These are phyloP conservation scores for Pyrocoelia pectoralis DNA, from an alignment of 2,888 invertebrate genomes.

Conservation along the genomic window DNA sequence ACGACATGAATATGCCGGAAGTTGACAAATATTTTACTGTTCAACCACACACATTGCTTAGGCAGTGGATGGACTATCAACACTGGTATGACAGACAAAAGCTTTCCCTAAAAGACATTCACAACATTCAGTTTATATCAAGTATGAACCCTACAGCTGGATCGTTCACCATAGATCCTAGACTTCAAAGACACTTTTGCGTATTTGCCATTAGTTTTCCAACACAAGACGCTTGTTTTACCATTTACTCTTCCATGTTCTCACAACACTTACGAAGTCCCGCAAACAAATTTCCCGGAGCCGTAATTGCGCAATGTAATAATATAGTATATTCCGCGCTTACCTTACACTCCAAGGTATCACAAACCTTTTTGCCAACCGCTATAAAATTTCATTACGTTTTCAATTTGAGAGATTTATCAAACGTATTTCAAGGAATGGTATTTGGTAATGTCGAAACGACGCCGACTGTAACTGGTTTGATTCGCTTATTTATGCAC, in stretches of 20 bases:
- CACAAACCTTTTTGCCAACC: constrained; percentile 85
- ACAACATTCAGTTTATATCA: constrained; percentile 92
- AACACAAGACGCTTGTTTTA: constrained; percentile 78
- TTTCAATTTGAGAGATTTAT: constrained; percentile 91
- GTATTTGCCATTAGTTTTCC: constrained; percentile 91
- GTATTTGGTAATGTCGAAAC: constrained; percentile 82
- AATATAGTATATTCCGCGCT: constrained; percentile 77
- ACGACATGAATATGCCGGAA: constrained; percentile 98
- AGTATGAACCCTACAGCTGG: constrained; percentile 98
- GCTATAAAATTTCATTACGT: constrained; percentile 95
- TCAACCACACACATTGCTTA: constrained; percentile 91
- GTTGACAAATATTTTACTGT: constrained; percentile 95
- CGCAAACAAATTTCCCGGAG: constrained; percentile 70
- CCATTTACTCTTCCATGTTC: constrained; percentile 86
- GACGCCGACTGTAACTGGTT: constrained; percentile 72
- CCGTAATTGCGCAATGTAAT: constrained; percentile 67
- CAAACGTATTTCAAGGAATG: constrained; percentile 93
- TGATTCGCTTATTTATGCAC: constrained; percentile 88
- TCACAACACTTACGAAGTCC: constrained; percentile 76
- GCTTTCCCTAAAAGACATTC: constrained; percentile 86
- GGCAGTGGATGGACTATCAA: constrained; percentile 92
- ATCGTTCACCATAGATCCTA: constrained; percentile 90
- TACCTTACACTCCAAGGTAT: constrained; percentile 77
- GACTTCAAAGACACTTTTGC: constrained; percentile 88
- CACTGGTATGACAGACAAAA: constrained; percentile 96